These are phyloP conservation scores for Pan paniscus DNA, from an alignment of 2,113 vertebrate genomes.

Conservation along the genomic window DNA sequence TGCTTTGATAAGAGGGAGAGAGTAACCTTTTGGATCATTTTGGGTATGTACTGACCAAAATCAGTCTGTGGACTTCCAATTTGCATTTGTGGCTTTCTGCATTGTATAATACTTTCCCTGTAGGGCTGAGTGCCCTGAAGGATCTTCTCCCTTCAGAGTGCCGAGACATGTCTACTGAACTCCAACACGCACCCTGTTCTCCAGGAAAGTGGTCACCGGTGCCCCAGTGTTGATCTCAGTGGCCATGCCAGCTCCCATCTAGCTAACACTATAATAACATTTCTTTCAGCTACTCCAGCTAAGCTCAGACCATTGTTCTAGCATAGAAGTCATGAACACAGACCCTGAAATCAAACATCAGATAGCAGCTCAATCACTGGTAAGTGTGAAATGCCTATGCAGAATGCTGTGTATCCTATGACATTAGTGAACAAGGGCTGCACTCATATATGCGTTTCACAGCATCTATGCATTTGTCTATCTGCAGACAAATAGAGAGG, in stretches of 20 bases:
- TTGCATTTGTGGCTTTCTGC: not conserved
- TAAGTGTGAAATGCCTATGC: not conserved
- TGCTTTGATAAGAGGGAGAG: not conserved
- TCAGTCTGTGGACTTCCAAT: not conserved
- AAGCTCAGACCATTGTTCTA: not conserved
- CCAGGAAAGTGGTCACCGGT: accelerated
- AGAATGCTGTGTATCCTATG: not conserved
- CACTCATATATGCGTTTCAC: not conserved
- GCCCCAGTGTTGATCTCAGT: not conserved
- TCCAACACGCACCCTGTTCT: too few species aligned
- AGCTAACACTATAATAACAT: accelerated
- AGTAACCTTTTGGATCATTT: not conserved
- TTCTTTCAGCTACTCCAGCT: not conserved
- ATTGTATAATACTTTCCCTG: not conserved
- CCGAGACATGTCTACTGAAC: not conserved
- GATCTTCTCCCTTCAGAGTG: not conserved
- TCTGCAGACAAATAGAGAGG: not conserved
- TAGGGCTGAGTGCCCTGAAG: too few species aligned
- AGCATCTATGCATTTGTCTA: not conserved
- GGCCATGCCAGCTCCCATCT: not conserved
- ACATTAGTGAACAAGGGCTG: not conserved
- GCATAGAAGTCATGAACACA: not conserved
- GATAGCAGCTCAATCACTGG: not conserved
- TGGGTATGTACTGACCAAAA: too few species aligned
- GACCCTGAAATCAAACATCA: not conserved